Percentiles rank a stretch among this genome's conserved stretches.
These are phyloP conservation scores for Apis dorsata DNA, from an alignment of 1,140 invertebrate species.

Conservation along the genomic window DNA sequence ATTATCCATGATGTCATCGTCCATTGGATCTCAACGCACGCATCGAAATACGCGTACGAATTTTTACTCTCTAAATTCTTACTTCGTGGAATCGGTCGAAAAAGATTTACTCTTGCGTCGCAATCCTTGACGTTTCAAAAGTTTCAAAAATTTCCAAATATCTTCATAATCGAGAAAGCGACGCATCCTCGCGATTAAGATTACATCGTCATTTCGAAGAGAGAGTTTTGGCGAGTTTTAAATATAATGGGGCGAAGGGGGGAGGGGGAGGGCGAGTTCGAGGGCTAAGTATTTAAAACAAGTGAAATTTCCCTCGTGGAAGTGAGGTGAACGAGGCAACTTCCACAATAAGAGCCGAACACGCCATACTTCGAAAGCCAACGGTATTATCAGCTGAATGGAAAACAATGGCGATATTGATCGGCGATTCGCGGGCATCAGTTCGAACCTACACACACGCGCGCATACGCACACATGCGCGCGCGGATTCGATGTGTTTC, in stretches of 20 bases:
- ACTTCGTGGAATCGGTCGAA: too few species aligned
- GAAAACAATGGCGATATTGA: slow-evolving; percentile 66
- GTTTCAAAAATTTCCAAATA: not conserved
- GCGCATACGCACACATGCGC: not conserved
- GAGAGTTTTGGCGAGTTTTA: slow-evolving; percentile 10
- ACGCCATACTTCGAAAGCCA: slow-evolving; percentile 23
- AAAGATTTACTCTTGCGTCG: too few species aligned
- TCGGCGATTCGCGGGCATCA: slow-evolving; percentile 58
- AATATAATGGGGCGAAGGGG: not conserved
- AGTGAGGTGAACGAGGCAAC: slow-evolving; percentile 41
- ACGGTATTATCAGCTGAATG: slow-evolving; percentile 61
- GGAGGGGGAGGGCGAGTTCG: not conserved
- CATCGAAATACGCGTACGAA: too few species aligned
- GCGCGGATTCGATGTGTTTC: too few species aligned
- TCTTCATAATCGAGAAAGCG: not conserved
- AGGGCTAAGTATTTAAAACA: slow-evolving; percentile 37
- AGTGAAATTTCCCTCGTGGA: slow-evolving; percentile 36
- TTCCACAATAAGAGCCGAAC: slow-evolving; percentile 42
- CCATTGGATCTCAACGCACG: not conserved
- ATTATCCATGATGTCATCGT: slow-evolving; percentile 10
- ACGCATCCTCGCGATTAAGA: not conserved
- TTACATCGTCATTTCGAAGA: not conserved
- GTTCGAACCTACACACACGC: slow-evolving; percentile 17
- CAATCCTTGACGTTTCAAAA: too few species aligned
- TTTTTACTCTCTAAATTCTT: too few species aligned